These are phyloP conservation scores for Andrena cerasifolii DNA, from an alignment of 1,140 invertebrate species.

Conservation along the genomic window DNA sequence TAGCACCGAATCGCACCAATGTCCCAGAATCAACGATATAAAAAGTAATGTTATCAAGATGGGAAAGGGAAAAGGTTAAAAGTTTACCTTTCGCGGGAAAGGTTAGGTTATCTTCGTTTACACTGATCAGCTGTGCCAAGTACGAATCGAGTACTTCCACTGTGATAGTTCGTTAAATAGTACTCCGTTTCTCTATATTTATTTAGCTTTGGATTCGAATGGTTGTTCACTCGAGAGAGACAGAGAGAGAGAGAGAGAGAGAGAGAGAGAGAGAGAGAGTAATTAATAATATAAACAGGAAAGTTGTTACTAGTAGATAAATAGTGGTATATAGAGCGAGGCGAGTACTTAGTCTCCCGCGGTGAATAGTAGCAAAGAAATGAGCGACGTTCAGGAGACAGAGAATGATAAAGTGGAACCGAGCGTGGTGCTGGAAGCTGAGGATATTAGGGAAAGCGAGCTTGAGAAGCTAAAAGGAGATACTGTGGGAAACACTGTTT, in stretches of 20 bases:
- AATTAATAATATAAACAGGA: no score
- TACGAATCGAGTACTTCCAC: background rate
- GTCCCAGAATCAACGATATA: no score
- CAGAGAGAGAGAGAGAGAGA: no score
- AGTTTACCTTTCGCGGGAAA: no score
- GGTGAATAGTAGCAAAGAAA: background rate
- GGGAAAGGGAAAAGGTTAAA: no score
- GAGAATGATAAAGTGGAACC: constrained; percentile 17
- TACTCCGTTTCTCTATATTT: no score
- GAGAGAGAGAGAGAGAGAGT: no score
- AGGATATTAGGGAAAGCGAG: constrained; percentile 79
- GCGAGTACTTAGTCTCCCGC: background rate
- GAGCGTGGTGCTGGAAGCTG: constrained; percentile 61
- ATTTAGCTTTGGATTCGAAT: no score
- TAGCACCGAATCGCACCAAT: no score
- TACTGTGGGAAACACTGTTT: constrained; percentile 88
- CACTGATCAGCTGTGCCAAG: constrained; percentile 5
- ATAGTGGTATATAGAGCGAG: background rate
- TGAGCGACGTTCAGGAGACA: constrained; percentile 8
- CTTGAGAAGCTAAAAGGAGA: constrained; percentile 85
- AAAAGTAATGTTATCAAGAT: no score
- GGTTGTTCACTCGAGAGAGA: no score
- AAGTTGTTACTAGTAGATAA: background rate
- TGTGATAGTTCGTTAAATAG: background rate
- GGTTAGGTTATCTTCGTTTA: constrained; percentile 18